Percentiles rank a stretch among this genome's conserved stretches.
Evolutionary conservation across 2,888 invertebrate species (phyloP).

Genomic region (Flexamia atlantica): DNA sequence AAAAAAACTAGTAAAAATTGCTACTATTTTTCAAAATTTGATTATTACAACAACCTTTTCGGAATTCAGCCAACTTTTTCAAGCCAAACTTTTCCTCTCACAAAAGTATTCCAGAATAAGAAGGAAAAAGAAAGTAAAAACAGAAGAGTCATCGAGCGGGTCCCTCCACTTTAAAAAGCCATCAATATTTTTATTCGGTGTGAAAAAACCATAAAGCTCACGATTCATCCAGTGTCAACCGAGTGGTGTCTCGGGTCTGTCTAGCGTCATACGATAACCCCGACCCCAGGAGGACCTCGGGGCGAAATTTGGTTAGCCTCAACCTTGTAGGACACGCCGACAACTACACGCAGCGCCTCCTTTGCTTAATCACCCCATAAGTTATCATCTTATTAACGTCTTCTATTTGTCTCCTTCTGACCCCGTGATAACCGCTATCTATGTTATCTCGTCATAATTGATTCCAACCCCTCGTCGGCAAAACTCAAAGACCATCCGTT

Average conservation of each 20-base stretch:
- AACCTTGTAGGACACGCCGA: not conserved
- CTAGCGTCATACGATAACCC: not conserved
- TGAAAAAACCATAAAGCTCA: not conserved
- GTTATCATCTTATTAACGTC: slow-evolving; percentile 38
- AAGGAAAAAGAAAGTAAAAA: too few relatives aligned
- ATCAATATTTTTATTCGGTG: not conserved
- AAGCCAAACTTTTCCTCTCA: too few relatives aligned
- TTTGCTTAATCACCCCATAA: not conserved
- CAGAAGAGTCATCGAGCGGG: too few relatives aligned
- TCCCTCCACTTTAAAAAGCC: too few relatives aligned
- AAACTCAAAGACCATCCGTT: not conserved
- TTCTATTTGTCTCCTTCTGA: slow-evolving; percentile 45
- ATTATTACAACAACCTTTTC: too few relatives aligned
- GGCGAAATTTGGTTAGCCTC: not conserved
- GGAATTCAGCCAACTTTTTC: too few relatives aligned
- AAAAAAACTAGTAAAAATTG: too few relatives aligned
- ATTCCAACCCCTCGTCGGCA: slow-evolving; percentile 43
- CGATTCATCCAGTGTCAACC: not conserved
- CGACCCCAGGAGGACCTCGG: not conserved
- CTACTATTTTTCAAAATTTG: too few relatives aligned
- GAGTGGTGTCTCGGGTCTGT: not conserved
- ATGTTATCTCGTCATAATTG: slow-evolving; percentile 2
- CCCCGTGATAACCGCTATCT: slow-evolving; percentile 19
- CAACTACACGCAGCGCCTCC: not conserved
- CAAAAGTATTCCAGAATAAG: too few relatives aligned